Base-by-base conservation (phyloP, 2,113 vertebrate genomes). In the Craseonycteris thonglongyai region DNA sequence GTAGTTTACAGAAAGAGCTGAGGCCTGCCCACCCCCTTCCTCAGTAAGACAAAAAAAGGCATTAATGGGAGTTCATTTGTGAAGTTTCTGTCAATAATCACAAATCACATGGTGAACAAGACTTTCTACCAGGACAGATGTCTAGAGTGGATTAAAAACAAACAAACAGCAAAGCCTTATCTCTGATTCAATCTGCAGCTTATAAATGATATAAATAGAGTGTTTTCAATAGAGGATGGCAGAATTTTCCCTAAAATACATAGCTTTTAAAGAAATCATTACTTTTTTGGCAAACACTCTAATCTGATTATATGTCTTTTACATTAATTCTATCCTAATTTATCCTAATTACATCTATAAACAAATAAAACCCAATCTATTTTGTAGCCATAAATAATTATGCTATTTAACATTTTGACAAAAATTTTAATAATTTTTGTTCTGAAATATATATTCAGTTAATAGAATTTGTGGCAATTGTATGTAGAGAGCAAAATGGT, bases 251-350 rank as follows among this genome's bases (percentile, higher is more conserved):
- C 40, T 66, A 38, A 35, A 90, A 93, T 74, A n/a, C 19, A 79
- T 16, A 66, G 49, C 89, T 78, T 94, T 84, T 95, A 95, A 78
- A 97, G 18, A 96, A 96, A 87, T 54, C 26, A 78, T 89, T 94
- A 83, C 35, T 94, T 97, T 96, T 95, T 92, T 98, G 80, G 79
- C 91, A 97, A 83, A 26, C 51, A 81, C 45, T 9, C 54, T 98
- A 92, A 97, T 96, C 79, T 97, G 84, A 98, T 98, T 97, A 96
- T 92, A 47, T 65, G 47, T 93, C 68, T 59, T 96, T 95, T 63
- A 59, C 47, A 75, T 92, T 79, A 40, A 94, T 98, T 96, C 61
- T 72, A 28, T 96, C 85, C 97, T 71, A 49, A 82, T 14, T 90
- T 95, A 96, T 66, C 19, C 76, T 97, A 98, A 97, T 97, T 97